Base-by-base conservation (phyloP, 2,888 invertebrate genomes). In the Alcis repandata region DNA sequence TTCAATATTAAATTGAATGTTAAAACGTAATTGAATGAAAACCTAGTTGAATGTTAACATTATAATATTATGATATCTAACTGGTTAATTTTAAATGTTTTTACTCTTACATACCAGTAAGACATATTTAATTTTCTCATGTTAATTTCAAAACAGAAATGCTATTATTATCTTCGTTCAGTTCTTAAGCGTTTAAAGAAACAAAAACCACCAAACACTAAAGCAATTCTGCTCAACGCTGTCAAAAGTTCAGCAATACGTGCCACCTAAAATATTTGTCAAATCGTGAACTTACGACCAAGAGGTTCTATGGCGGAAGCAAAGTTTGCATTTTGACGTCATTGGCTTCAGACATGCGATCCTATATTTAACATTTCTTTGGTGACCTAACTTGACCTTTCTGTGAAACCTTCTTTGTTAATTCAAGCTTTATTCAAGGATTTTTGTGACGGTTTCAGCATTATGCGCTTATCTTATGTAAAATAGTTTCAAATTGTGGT, bases 281-380 rank as follows among this genome's bases (percentile, higher is more conserved):
- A 70, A 78, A 78, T 74, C 71, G 74, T 79, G 70, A 79, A 78
- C 70, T 75, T 74, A 79, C 79, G 80, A 72, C 76, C 73, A 69
- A 66, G 63, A 71, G 57, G 75, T 79, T 80, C 72, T 75, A 78
- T 78, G 73, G 75, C 80, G 84, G 84, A 84, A 83, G 76, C 71
- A 68, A 79, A 80, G 81, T 84, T 86, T 82, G 80, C 80, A 83
- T 81, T 82, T 79, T 80, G 82, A 86, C 87, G 85, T 83, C 86
- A 85, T 79, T 83, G 78, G 59, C 62, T 71, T 71, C 74, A 79
- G 86, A 85, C 91, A 91, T 89, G 91, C 91, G 84, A 91, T 90
- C 80, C 84, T 83, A 89, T 88, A 89, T 88, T 90, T 90, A 90
- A 89, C 88, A 82, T 87, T 90, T 84, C 81, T 81, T 82, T 75